Evolutionary conservation across 2,113 vertebrate genomes (phyloP).

Genomic region (Carassius auratus): DNA sequence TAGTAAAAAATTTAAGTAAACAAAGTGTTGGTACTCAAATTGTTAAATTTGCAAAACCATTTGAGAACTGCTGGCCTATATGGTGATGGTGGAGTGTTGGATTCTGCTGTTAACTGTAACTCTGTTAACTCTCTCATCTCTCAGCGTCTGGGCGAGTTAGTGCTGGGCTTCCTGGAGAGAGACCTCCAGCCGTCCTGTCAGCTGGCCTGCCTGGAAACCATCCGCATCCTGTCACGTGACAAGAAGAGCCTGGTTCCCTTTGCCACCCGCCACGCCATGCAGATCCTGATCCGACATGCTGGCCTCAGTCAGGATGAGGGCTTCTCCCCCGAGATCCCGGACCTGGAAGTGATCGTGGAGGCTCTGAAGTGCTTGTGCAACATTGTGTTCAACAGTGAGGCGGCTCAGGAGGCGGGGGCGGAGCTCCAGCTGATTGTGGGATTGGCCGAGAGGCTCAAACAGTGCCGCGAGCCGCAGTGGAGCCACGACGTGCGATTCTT

Average conservation of each 20-base stretch:
- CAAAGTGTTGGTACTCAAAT: no score
- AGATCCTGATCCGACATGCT: constrained; percentile 78
- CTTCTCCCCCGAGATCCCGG: constrained; percentile 69
- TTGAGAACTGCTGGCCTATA: neutral
- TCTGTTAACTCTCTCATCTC: neutral
- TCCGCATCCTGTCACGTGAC: constrained; percentile 92
- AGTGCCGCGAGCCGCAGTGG: constrained; percentile 75
- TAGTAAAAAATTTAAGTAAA: neutral
- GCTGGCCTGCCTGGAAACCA: constrained; percentile 85
- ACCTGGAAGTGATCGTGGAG: constrained; percentile 85
- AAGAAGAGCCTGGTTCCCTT: constrained; percentile 82
- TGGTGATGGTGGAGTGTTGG: no score
- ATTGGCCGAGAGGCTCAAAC: constrained; percentile 81
- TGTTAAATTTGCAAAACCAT: neutral
- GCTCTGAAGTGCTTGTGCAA: constrained; percentile 93
- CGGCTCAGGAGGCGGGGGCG: constrained; percentile 78
- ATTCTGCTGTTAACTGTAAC: neutral
- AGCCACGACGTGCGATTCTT: constrained; percentile 88
- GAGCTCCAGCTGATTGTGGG: constrained; percentile 81
- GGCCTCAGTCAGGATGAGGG: constrained; percentile 70
- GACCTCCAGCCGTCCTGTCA: constrained; percentile 85
- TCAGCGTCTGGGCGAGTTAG: constrained; percentile 84
- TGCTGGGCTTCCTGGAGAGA: constrained; percentile 79
- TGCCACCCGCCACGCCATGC: constrained; percentile 75
- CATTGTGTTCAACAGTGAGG: constrained; percentile 83